Base-by-base conservation (phyloP, 2,113 vertebrate genomes). In the Notarius quadriscutis region DNA sequence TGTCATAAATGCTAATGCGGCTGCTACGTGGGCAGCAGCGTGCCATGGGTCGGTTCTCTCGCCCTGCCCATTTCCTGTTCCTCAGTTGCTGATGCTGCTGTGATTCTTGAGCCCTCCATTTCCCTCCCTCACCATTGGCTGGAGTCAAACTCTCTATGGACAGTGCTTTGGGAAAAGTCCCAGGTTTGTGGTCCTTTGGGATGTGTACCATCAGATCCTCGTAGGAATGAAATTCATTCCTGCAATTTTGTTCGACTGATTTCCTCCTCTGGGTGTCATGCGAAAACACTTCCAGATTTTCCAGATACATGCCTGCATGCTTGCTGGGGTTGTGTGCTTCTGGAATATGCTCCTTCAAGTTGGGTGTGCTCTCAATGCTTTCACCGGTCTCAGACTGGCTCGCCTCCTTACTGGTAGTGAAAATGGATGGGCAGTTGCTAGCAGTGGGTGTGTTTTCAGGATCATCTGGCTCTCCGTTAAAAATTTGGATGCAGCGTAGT, bases 131-230 rank as follows among this genome's bases (percentile, higher is more conserved):
- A 57, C 94, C 94, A 55, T 96, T 93, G 74, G 95, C 97, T 79
- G 96, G 96, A 0, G 95, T 95, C 55, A 99, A 96, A 90, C 98
- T 99, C 93, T 99, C 98, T 1, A 99, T 98, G 25, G 98, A 99
- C 25, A 99, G 95, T 0, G 98, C 98, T 94, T 99, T 99, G 58
- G 98, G 98, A 91, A 99, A 99, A 5, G 98, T 99, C 20, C 98
- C 98, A 0, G 98, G 98, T 88, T 99, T 99, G 91, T 99, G 98
- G 91, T 99, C 97, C 93, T 98, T 98, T 82, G 98, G 98, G 90
- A 99, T 93, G 91, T 97, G 96, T 50, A 99, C 96, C 74, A 99
- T 95, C 89, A 99, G 91, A 91, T 97, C 96, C 91, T 99, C 97
- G 77, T 98, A 97, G 9, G 98, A 99, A 84, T 93, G 96, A 88